These are phyloP conservation scores for Ylistrum balloti DNA, from an alignment of 1,140 invertebrate genomes.

Conservation along the genomic window DNA sequence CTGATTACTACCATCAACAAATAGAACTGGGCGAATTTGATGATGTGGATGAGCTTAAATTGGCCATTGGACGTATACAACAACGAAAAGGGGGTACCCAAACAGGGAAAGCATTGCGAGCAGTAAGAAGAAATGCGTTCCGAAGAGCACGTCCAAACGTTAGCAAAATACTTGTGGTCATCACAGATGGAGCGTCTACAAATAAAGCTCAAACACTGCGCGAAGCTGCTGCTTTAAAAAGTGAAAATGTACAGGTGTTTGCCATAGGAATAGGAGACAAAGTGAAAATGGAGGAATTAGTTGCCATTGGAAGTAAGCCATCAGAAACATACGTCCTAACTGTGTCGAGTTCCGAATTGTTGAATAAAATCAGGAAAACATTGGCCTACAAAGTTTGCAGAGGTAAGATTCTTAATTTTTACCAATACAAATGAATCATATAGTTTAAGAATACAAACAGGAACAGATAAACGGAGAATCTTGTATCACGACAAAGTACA, in stretches of 20 bases:
- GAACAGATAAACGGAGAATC: no score
- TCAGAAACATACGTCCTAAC: constrained; percentile 63
- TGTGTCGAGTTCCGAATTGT: constrained; percentile 62
- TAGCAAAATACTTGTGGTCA: constrained; percentile 65
- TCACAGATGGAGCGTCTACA: constrained; percentile 72
- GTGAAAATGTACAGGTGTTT: constrained; percentile 68
- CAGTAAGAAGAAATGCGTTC: constrained; percentile 44
- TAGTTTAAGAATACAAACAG: no score
- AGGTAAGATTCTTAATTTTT: no score
- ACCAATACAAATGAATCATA: no score
- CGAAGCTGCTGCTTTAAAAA: constrained; percentile 60
- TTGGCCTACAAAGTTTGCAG: constrained; percentile 58
- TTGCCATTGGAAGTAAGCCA: constrained; percentile 65
- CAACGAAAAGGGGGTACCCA: constrained; percentile 53
- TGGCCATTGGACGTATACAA: constrained; percentile 52
- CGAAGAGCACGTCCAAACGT: constrained; percentile 50
- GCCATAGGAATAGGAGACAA: constrained; percentile 72
- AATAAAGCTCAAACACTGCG: constrained; percentile 61
- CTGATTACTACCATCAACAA: constrained; percentile 52
- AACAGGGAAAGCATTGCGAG: constrained; percentile 55
- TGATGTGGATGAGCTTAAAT: constrained; percentile 53
- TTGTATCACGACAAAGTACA: no score
- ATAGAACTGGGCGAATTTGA: constrained; percentile 61
- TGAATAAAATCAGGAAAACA: constrained; percentile 58
- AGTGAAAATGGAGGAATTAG: constrained; percentile 68